Evolutionary conservation across 2,797 vertebrate species (phyloP), one percentile per base, ranked within the genome.

Genomic region (Nyctalus aviator): DNA sequence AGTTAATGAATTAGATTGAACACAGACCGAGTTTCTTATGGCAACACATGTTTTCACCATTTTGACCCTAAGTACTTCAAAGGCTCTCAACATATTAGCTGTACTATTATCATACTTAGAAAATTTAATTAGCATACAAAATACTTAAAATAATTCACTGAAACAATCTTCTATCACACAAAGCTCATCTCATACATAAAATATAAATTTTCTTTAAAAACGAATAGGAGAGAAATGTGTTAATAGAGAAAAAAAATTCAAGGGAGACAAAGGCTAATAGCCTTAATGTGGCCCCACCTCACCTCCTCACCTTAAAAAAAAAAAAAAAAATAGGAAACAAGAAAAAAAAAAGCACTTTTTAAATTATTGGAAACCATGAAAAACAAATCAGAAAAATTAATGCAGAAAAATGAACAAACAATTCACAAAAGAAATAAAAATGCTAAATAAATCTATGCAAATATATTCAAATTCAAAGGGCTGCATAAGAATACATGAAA

Each of bases 241-340:
- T 91, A 89, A 94, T 50, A 85, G 68, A 90, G 21, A 85, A 73
- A 89, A 59, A 89, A 88, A 94, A 68, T 94, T 94, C 79, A 93
- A 89, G 57, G 48, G 37, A 85, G 37, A 91, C 53, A 86, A 91
- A 72, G 77, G 69, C 30, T 82, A 87, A 90, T 41, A 78, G 23
- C 21, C 6, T 2, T 87, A 89, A 79, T 71, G 57, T 5, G 79
- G 21, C 14, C 50, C 50, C 30, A 84, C 1, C 23, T 92, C 62
- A 64, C 3, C 5, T 84, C 1, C 20, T 90, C 59, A 64, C 3
- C 5, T 84, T 25, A 90, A 94, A 84, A 84, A 68, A 37, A 83
- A 12, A 48, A 12, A 13, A 23, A 57, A 59, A 12, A 13, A 55
- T 23, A 57, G 35, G 46, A 68, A 92, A 41, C 4, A 79, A 68